Evolutionary conservation across 2,888 invertebrate species (phyloP), one percentile per base, ranked within the genome.

Genomic region (Leucoptera coffeella): DNA sequence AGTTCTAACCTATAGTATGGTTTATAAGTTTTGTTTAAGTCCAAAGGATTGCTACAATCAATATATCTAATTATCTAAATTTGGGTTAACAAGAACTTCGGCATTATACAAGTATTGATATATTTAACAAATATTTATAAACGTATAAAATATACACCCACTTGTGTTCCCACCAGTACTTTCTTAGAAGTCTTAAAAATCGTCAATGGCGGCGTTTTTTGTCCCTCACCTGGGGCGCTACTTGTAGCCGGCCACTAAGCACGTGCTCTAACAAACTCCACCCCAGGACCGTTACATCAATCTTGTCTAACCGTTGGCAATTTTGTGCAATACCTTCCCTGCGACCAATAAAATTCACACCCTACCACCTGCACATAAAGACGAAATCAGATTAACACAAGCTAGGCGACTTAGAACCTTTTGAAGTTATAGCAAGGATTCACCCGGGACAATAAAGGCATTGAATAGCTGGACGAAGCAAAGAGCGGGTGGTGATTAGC

Each of bases 191-290:
- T n/a, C n/a, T n/a, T n/a, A n/a, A n/a, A n/a, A n/a, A n/a, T n/a
- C n/a, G n/a, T n/a, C n/a, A n/a, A n/a, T n/a, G n/a, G n/a, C n/a
- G n/a, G n/a, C n/a, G n/a, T n/a, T n/a, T n/a, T n/a, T n/a, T n/a
- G n/a, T n/a, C n/a, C n/a, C n/a, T n/a, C n/a, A n/a, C n/a, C n/a
- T n/a, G n/a, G 32, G 32, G 35, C 34, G 30, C 30, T 30, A 19
- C 34, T 32, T 36, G 50, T 65, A 67, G 51, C 67, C 55, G 65
- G 52, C 48, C 38, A n/a, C n/a, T 31, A 29, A 54, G 59, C 67
- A 69, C 67, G 67, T 67, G 69, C 64, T 58, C 52, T 43, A 56
- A 54, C n/a, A n/a, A n/a, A n/a, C n/a, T n/a, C n/a, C n/a, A n/a
- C 49, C 57, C 51, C 39, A 38, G 45, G 48, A 47, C 59, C 65